Base-by-base conservation (phyloP, 2,113 vertebrate species). In the Nycticryphes semicollaris region DNA sequence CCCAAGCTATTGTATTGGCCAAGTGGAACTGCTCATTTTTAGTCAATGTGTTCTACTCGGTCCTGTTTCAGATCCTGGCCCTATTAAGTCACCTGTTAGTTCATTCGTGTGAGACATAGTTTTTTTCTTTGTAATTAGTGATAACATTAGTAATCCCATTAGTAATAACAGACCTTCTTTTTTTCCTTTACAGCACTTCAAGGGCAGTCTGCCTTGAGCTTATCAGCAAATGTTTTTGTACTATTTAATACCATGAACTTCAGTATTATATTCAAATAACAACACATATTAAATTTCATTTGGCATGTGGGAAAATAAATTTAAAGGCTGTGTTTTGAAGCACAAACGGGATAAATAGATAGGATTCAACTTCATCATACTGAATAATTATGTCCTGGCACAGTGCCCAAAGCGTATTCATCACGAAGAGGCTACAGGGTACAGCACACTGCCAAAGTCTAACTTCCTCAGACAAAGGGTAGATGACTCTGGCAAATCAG, bases 221-320 rank as follows among this genome's bases (percentile, higher is more conserved):
- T 80, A 76, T 59, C 54, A 51, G 50, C 25, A 90, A 94, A 85
- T 88, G n/a, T 56, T 96, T 88, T 78, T 80, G n/a, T 54, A 70
- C n/a, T 25, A 67, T 83, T 94, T 83, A 90, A 63, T 85, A 62
- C 21, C 17, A 90, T 3, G 9, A 76, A 77, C 45, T 33, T 8
- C 23, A 74, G 20, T 30, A 92, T 62, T 78, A 70, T 56, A 92
- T 90, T 86, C 39, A 87, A 87, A 77, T 64, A 96, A 51, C 68
- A 89, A 56, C 54, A 69, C 24, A 69, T 35, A 91, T n/a, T 70
- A 88, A 79, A 85, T 91, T 77, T 94, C 33, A 80, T 81, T 93
- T 86, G 37, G 78, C 84, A 74, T 73, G 75, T 77, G 78, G 82
- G 63, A 88, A 96, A 95, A 96, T 80, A 85, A 94, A 95, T 91